Evolutionary conservation across 2,888 invertebrate genomes (phyloP).

Genomic region (Liodrosophila aerea): DNA sequence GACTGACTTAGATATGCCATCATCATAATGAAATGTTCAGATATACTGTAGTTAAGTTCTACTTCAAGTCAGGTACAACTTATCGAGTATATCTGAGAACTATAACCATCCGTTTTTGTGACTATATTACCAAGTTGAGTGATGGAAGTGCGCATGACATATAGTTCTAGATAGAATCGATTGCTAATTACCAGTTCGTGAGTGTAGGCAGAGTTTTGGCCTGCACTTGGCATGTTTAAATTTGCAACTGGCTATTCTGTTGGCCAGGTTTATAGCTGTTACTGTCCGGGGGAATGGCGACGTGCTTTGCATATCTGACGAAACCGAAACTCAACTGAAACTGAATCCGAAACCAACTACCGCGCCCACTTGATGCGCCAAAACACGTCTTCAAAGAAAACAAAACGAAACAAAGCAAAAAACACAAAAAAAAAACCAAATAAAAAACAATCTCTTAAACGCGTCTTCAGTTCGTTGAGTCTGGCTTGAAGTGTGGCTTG

Average conservation of each 20-base stretch:
- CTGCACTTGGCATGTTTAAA: slow-evolving; percentile 5
- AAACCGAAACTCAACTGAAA: slow-evolving; percentile 2
- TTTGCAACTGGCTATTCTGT: slow-evolving; percentile 2
- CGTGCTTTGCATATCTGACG: slow-evolving; percentile 60
- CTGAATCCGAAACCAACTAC: slow-evolving; percentile 43
- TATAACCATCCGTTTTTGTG: too few species aligned
- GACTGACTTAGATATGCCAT: too few species aligned
- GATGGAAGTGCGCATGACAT: too few species aligned
- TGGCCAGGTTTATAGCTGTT: slow-evolving; percentile 1
- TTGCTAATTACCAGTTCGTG: neutral
- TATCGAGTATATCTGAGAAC: too few species aligned
- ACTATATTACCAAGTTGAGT: too few species aligned
- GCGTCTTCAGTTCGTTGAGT: slow-evolving; percentile 28
- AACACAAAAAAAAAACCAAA: neutral
- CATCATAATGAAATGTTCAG: too few species aligned
- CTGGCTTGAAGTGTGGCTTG: slow-evolving; percentile 34
- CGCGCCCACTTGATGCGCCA: slow-evolving; percentile 66
- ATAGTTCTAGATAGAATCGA: too few species aligned
- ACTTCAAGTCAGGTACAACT: too few species aligned
- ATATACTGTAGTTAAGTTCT: too few species aligned
- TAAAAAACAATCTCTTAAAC: slow-evolving; percentile 25
- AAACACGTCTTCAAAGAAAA: slow-evolving; percentile 68
- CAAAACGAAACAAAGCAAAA: neutral
- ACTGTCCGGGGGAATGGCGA: slow-evolving; percentile 19
- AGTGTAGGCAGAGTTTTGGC: neutral